Evolutionary conservation across 2,113 vertebrate genomes (phyloP), one percentile per base, ranked within the genome.

Genomic region (Thryonomys swinderianus): DNA sequence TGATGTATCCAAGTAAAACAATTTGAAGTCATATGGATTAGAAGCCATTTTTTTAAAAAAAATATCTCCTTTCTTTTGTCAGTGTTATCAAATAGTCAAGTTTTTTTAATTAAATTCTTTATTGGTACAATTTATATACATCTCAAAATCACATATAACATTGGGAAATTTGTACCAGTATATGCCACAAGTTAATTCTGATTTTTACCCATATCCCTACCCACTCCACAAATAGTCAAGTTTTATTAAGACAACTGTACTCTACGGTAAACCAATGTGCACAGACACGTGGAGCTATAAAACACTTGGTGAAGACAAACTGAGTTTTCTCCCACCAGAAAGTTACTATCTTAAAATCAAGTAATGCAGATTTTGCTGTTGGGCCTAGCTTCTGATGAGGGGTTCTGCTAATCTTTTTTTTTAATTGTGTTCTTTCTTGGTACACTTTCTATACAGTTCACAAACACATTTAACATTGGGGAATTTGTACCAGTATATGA

Each of bases 1-100:
- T 79, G 73, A 62, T 67, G 55, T 90, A 95, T 4, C 11, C 4
- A 83, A 32, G 8, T n/a, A 85, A 85, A 53, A 2, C 13, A 66
- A 0, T 14, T 95, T 51, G 25, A 37, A 14, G 5, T 37, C 9
- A 66, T 79, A 45, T 34, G 7, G 13, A 7, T 13, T 55, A 74
- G 34, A 82, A 73, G 32, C 18, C 85, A 69, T 87, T 94, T 93
- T 53, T 30, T 95, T 32, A 40, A 7, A 48, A 76, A n/a, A n/a
- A n/a, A n/a, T n/a, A n/a, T n/a, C 48, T 27, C 30, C 74, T 18
- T 73, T 13, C 32, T 64, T 71, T 83, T 55, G 78, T 85, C 14
- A 34, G 37, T 67, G 40, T 95, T 89, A 55, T 10, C 20, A 57
- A 57, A 87, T 61, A 45, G n/a, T 74, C 12, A 95, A 30, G 23